phyloP scores from a whole-genome alignment of 2,888 invertebrate species.

The Caenorhabditis zanzibari region DNA sequence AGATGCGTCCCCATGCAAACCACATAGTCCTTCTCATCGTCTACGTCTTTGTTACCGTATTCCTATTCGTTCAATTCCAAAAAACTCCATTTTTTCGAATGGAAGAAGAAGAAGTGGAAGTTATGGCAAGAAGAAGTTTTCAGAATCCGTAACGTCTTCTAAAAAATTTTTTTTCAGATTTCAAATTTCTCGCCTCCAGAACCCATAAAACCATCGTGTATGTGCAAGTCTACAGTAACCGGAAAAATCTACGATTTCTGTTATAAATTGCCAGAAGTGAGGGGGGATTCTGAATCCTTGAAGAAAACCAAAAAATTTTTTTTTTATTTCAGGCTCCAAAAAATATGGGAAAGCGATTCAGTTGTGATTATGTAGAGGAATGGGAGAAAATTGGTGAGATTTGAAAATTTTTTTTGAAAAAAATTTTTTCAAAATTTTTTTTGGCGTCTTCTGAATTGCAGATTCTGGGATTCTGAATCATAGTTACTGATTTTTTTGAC shows the following conservation, averaged over 20 bases:
- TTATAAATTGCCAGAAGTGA: constrained; percentile 49
- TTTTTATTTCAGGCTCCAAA: constrained; percentile 5
- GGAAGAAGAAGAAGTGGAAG: neutral
- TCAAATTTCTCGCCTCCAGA: neutral
- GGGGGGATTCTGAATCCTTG: neutral
- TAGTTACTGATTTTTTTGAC: neutral
- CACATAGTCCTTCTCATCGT: neutral
- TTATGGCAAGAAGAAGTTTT: neutral
- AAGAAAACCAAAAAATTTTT: too few relatives aligned
- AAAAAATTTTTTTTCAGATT: neutral
- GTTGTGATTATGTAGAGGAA: constrained; percentile 29
- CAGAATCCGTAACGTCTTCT: neutral
- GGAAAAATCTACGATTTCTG: constrained; percentile 52
- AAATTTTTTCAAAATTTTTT: neutral
- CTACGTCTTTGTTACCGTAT: constrained; percentile 22
- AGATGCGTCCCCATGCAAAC: constrained; percentile 30
- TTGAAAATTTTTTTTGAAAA: neutral
- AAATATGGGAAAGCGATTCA: constrained; percentile 24
- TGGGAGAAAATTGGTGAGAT: constrained; percentile 36
- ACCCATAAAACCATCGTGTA: neutral
- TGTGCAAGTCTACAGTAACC: constrained; percentile 44
- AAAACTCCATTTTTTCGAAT: constrained; percentile 3
- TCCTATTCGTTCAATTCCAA: constrained; percentile 32
- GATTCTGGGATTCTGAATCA: too few relatives aligned
- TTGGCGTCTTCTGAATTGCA: too few relatives aligned